Evolutionary conservation across 2,888 invertebrate genomes (phyloP), one percentile per base, ranked within the genome.

Genomic region (Idaea straminata): DNA sequence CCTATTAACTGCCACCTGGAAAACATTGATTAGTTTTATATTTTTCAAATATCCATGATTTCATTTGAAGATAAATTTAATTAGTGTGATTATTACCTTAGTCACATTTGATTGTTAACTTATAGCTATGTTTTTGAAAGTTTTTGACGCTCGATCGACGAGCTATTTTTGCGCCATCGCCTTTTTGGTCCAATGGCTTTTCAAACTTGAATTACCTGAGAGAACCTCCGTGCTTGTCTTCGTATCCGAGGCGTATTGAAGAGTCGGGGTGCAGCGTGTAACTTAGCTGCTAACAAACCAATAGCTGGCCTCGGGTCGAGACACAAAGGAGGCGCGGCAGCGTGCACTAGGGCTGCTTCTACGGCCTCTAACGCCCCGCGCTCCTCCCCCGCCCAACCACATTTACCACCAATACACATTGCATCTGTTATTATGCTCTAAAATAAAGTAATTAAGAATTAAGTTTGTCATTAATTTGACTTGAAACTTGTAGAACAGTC

Each of bases 231-330:
- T 72, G 97, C 96, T 83, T 96, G 96, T 65, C 96, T 94, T 73
- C 96, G 93, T 78, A 97, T 94, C 77, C 95, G 94, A 65, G 95
- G 95, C 47, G 96, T 96, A 75, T 96, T 96, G 77, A 96, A 95
- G 66, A 96, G 91, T 74, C 96, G 94, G 66, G 95, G 95, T 63
- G 96, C 95, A 74, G 96, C 96, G 81, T 97, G 96, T 59, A 97
- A 86, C 74, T 95, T 94, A 63, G 97, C 96, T 38, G 96, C 95
- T 66, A 96, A 93, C 62, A 96, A 88, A 36, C 96, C 96, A 59
- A 98, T 96, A 35, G 96, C 94, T 3, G 97, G 97, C 78, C 96
- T 95, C 4, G 98, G 98, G 88, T 98, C 98, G 63, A 99, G 93
- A 85, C 98, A 98, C 57, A 99, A 91, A 5, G 97, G 97, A 15